Evolutionary conservation across 1,140 invertebrate genomes (phyloP).

Genomic region (Charaxes varanes): DNA sequence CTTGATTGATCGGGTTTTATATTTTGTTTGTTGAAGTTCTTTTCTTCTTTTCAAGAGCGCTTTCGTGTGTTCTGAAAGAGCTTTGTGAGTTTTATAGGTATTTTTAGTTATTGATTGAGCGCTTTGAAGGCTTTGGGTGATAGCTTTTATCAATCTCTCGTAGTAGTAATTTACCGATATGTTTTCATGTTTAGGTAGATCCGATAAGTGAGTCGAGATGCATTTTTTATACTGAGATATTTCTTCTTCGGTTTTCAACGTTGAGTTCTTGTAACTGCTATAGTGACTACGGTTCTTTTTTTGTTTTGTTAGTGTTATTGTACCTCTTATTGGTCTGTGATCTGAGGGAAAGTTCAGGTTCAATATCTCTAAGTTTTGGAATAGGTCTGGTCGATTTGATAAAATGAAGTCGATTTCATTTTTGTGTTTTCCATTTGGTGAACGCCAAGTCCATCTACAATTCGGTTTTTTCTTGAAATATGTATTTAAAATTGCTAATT

Average conservation of each 20-base stretch:
- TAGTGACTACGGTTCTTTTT: too few relatives aligned
- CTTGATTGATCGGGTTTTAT: conserved; percentile 16
- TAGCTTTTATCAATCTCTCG: conserved; percentile 13
- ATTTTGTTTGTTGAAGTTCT: conserved; percentile 11
- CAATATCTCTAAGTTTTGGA: neutral
- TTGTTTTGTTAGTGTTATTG: too few relatives aligned
- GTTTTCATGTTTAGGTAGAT: too few relatives aligned
- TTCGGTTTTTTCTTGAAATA: neutral
- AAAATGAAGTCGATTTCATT: neutral
- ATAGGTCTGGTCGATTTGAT: neutral
- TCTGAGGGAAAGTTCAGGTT: neutral
- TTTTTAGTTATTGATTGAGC: neutral
- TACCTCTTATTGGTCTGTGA: too few relatives aligned
- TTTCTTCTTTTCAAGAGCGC: conserved; percentile 13
- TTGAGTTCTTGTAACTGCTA: too few relatives aligned
- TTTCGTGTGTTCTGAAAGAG: conserved; percentile 5
- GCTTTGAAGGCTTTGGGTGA: conserved; percentile 13
- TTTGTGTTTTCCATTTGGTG: neutral
- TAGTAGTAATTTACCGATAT: conserved; percentile 15
- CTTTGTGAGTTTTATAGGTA: conserved; percentile 6
- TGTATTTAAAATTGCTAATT: neutral
- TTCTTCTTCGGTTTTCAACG: too few relatives aligned
- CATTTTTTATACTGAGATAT: too few relatives aligned
- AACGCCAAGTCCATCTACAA: neutral
- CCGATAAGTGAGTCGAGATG: too few relatives aligned